Percentiles rank a stretch among this genome's conserved stretches.
phyloP scores from a whole-genome alignment of 2,797 vertebrate species.

The Gadopsis marmoratus region DNA sequence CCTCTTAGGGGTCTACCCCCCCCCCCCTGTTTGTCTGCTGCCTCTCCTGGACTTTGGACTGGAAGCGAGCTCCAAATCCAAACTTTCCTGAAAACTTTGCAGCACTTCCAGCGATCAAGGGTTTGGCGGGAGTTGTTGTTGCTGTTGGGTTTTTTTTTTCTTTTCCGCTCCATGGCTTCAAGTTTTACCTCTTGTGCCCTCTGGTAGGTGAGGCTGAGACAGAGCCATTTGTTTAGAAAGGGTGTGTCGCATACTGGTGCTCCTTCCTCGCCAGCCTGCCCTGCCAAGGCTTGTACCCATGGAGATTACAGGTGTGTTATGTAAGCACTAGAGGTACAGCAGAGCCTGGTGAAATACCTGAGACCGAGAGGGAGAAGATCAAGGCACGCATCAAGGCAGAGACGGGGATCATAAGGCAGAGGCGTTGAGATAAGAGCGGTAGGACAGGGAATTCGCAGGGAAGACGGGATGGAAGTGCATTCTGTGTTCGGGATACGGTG shows the following conservation, averaged over 20 bases:
- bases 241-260: constrained; percentile 82
- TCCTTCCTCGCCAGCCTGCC: constrained; percentile 70
- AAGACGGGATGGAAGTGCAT: not conserved
- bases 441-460: not conserved
- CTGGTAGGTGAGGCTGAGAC: constrained; percentile 67
- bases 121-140: not conserved
- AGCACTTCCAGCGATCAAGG: not conserved
- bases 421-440: not conserved
- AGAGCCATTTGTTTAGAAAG: constrained; percentile 83
- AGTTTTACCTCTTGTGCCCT: constrained; percentile 50
- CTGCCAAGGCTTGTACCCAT: constrained; percentile 84
- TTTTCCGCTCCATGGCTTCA: constrained; percentile 7
- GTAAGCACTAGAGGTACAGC: constrained; percentile 61
- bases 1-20: not conserved
- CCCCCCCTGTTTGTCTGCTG: constrained; percentile 37
- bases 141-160: not conserved
- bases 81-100: constrained; percentile 38
- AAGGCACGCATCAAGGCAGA: not conserved
- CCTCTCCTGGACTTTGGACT: constrained; percentile 58
- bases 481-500: constrained; percentile 1
- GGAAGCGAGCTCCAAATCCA: constrained; percentile 33
- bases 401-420: not conserved
- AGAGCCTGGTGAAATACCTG: constrained; percentile 23
- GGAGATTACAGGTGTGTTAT: constrained; percentile 83
- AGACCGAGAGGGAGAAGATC: constrained; percentile 33